Base-by-base conservation (phyloP, 2,888 invertebrate species). In the Daptonema setosum region DNA sequence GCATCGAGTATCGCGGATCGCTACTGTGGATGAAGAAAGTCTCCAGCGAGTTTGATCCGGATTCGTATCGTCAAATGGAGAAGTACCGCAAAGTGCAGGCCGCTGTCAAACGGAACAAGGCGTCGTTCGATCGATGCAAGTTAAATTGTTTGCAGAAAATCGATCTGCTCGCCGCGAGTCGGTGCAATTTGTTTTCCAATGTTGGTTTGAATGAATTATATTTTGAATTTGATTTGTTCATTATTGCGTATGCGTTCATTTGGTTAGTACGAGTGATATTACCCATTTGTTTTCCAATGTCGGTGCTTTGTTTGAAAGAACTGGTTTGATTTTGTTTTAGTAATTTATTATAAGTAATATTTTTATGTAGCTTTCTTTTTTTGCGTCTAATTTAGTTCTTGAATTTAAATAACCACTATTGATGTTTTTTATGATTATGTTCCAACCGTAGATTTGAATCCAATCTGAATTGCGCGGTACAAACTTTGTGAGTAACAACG, bases 111-210 rank as follows among this genome's bases (percentile, higher is more conserved):
- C 75, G 74, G 60, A 79, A 80, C 58, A 97, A 97, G 76, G 80
- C 80, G 45, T 76, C 81, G 62, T 95, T 97, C 76, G 97, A 99
- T 74, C 82, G 85, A 66, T 77, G 87, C 57, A 90, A 93, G 64
- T 75, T 91, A 64, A 93, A 95, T 72, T 88, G 88, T 60, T 78
- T 97, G 65, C 93, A 97, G 75, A 97, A 97, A 79, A 87, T 97
- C 62, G 97, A 97, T 72, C 76, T 97, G n/a, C 74, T 97, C 60
- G 90, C 91, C 2, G 95, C 95, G 35, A 91, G 93, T 26, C 79
- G 95, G 60, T 95, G 95, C 70, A 95, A 93, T 73, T 88, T 97
- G 87, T 91, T 93, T 72, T 93, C 91, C 0, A 91, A 93, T 73
- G 87, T 57, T n/a, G 2, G 28, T 25, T 17, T 2, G 5, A n/a